Evolutionary conservation across 2,113 vertebrate species (phyloP), one percentile per base, ranked within the genome.

Genomic region (Nasalis larvatus): DNA sequence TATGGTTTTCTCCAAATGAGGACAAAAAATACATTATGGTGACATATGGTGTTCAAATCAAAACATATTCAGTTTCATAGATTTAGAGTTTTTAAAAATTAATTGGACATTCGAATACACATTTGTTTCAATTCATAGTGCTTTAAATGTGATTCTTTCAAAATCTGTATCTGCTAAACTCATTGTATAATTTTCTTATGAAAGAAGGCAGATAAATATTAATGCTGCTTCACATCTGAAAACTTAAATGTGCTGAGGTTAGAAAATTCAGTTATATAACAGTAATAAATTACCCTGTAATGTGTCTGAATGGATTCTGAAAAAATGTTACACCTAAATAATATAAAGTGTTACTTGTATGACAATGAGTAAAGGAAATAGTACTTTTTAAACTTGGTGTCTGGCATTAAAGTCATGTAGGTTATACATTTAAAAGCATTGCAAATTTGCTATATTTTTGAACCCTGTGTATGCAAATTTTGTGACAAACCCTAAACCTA

Each of bases 51-150:
- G 60, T 97, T 97, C 93, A 88, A 97, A 92, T 96, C 47, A 95
- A 97, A 91, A 71, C 60, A 58, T 94, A 89, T 74, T 91, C 76
- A 54, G 37, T 93, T 97, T 97, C 92, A 92, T 95, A 95, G 93
- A 80, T 84, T 96, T 97, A 0, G 37, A 83, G 20, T 40, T 97
- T 96, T 81, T 76, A 30, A n/a, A 71, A 90, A 87, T 80, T 91
- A 96, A 81, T 96, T 96, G 77, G 80, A 82, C 82, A 90, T 92
- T 95, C 69, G 96, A 54, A 97, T 85, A 49, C 37, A 82, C 88
- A 82, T 95, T 96, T 68, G 69, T 91, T 97, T 95, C 71, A 85
- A 68, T 83, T 94, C 85, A 86, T 21, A 23, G 54, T 86, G 27
- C 13, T 84, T 89, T 85, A 76, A 89, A 56, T 84, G 60, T 96